Conservation (phyloP, 2,797 vertebrate genomes). For the Botia kubotai region DNA sequence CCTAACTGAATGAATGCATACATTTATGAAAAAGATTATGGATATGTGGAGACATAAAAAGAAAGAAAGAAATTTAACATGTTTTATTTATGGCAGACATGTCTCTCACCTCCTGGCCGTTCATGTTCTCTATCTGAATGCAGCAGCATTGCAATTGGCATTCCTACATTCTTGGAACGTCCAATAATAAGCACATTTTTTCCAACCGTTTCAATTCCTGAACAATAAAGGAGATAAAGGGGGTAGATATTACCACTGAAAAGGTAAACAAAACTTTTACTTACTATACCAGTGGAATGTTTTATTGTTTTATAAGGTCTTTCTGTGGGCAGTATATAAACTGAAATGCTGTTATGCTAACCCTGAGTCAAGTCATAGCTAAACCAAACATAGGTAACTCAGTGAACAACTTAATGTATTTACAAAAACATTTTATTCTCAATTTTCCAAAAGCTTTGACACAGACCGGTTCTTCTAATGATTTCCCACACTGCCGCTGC, state of each 20-base stretch:
- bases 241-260: background rate
- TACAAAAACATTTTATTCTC: background rate
- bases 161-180: conserved; percentile 92
- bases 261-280: background rate
- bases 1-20: background rate
- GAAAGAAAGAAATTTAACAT: too few relatives aligned
- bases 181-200: conserved; percentile 91
- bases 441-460: background rate
- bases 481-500: conserved; percentile 93
- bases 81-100: background rate
- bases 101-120: conserved; percentile 85
- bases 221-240: conserved; percentile 4
- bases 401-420: background rate
- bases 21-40: background rate
- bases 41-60: background rate
- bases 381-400: background rate
- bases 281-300: background rate
- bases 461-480: conserved; percentile 82
- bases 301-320: conserved; percentile 57
- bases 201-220: conserved; percentile 85
- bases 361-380: background rate
- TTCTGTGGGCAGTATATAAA: conserved; percentile 13
- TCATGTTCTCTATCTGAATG: conserved; percentile 88
- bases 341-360: background rate
- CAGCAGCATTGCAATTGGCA: conserved; percentile 92